phyloP scores from a whole-genome alignment of 2,113 vertebrate genomes.

The Mixornis gularis region DNA sequence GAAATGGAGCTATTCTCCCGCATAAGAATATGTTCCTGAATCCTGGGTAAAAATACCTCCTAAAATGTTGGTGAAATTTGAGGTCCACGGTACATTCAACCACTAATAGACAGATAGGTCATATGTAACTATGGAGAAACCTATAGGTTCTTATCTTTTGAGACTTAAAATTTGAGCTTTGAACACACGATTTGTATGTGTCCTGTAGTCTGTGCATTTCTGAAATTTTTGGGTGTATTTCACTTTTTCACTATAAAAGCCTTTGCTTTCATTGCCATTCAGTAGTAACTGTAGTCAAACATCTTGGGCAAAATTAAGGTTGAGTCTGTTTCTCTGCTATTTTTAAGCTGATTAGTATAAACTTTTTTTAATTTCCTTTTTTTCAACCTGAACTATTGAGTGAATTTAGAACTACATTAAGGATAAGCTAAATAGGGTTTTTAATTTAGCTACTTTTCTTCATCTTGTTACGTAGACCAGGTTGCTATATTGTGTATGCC shows the following conservation, averaged over 20 bases:
- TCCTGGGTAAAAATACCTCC: background rate
- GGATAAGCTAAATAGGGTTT: background rate
- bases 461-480: background rate
- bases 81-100: background rate
- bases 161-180: background rate
- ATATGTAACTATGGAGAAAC: background rate
- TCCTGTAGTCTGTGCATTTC: background rate
- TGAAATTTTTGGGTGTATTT: background rate
- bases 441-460: background rate
- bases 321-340: background rate
- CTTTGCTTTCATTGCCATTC: background rate
- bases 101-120: background rate
- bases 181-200: accelerated
- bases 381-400: background rate
- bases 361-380: background rate
- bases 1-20: background rate
- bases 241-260: background rate
- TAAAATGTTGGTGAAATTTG: background rate
- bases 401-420: background rate
- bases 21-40: background rate
- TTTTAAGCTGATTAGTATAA: background rate
- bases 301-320: background rate
- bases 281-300: background rate
- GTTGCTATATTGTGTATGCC: background rate
- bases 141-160: background rate